Evolutionary conservation across 2,113 vertebrate species (phyloP).

Genomic region (Ciconia stormi): DNA sequence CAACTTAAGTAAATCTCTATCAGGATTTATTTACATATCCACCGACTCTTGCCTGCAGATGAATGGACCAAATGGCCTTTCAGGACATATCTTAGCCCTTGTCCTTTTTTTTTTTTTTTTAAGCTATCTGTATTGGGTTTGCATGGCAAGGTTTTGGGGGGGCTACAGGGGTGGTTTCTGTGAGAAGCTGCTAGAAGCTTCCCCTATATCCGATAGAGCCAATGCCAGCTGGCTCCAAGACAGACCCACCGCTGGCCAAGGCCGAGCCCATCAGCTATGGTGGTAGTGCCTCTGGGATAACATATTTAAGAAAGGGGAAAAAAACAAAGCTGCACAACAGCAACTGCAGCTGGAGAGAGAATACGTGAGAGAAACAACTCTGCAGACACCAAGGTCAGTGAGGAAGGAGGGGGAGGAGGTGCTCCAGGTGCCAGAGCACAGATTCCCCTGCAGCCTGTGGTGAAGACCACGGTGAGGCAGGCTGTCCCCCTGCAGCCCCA

Average conservation of each 20-base stretch:
- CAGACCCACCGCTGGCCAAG: accelerated
- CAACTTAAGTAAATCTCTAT: neutral
- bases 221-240: neutral
- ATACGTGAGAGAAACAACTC: neutral
- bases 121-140: neutral
- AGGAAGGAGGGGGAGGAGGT: too few species aligned
- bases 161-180: neutral
- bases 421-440: neutral
- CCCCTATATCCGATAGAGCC: neutral
- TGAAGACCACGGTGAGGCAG: neutral
- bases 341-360: neutral
- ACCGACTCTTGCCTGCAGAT: neutral
- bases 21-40: neutral
- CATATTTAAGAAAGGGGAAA: neutral
- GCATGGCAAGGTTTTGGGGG: neutral
- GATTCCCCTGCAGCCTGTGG: neutral
- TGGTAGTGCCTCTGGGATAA: neutral
- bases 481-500: neutral
- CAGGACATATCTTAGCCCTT: neutral
- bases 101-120: neutral
- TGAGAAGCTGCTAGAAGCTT: neutral
- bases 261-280: accelerated
- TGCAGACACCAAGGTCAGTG: neutral
- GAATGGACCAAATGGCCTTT: neutral
- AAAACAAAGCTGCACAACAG: neutral